phyloP scores from a whole-genome alignment of 2,797 vertebrate species.

The Macroramphosus scolopax region DNA sequence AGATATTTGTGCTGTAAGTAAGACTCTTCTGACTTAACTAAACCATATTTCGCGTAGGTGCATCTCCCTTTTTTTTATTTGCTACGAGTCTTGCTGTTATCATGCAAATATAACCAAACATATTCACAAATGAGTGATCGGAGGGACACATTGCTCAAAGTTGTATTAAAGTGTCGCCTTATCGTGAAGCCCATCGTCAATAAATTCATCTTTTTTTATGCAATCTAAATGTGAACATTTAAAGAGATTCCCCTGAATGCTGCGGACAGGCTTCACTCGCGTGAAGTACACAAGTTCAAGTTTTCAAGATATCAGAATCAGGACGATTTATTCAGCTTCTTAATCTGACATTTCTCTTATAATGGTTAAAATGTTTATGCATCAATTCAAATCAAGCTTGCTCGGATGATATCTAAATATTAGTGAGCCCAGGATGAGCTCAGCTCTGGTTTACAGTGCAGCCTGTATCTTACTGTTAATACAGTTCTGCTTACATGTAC shows the following conservation, averaged over 20 bases:
- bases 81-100: no score
- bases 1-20: no score
- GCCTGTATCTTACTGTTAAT: constrained; percentile 18
- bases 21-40: no score
- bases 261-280: constrained; percentile 4
- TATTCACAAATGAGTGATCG: neutral
- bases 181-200: neutral
- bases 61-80: constrained; percentile 10
- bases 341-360: no score
- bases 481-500: constrained; percentile 19
- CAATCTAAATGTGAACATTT: neutral
- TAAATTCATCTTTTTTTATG: constrained; percentile 4
- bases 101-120: no score
- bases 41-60: no score
- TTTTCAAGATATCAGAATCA: constrained; percentile 1
- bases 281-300: constrained; percentile 25
- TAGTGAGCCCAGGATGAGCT: constrained; percentile 15
- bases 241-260: neutral
- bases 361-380: no score
- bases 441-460: constrained; percentile 22
- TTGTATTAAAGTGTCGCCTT: neutral
- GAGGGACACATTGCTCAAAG: neutral
- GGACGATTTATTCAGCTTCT: constrained; percentile 13
- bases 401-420: constrained; percentile 40
- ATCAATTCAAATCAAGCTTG: no score